Percentiles rank a stretch among this genome's conserved stretches.
These are phyloP conservation scores for Dorcus parallelipipedus DNA, from an alignment of 2,888 invertebrate genomes.

Conservation along the genomic window DNA sequence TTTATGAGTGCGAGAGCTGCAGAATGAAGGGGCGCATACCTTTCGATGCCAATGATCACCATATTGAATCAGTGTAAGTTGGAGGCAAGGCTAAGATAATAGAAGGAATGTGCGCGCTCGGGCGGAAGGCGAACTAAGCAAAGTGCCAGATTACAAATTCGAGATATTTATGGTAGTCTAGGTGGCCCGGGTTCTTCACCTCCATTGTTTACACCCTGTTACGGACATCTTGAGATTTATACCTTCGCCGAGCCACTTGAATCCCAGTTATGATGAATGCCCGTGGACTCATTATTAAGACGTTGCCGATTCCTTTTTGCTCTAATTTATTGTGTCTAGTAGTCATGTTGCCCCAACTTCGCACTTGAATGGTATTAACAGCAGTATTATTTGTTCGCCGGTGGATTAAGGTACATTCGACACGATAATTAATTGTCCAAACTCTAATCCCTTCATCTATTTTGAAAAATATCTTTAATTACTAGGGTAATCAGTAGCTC, in stretches of 20 bases:
- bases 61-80: constrained; percentile 35
- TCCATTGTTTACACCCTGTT: constrained; percentile 50
- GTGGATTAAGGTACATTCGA: too few species aligned
- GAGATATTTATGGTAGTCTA: constrained; percentile 49
- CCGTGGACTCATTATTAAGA: constrained; percentile 11
- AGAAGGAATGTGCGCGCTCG: constrained; percentile 43
- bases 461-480: too few species aligned
- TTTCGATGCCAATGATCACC: constrained; percentile 34
- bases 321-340: neutral
- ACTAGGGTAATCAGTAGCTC: too few species aligned
- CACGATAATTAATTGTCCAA: too few species aligned
- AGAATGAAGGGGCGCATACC: constrained; percentile 28
- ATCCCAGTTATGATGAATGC: constrained; percentile 38
- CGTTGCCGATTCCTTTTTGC: neutral
- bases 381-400: too few species aligned
- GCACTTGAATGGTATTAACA: too few species aligned
- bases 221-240: constrained; percentile 49
- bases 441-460: too few species aligned
- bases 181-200: constrained; percentile 47
- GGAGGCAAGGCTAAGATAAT: constrained; percentile 34
- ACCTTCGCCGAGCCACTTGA: constrained; percentile 35
- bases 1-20: neutral
- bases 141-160: constrained; percentile 47
- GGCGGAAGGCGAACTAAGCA: constrained; percentile 44
- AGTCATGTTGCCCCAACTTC: too few species aligned